phyloP scores from a whole-genome alignment of 2,888 invertebrate species.

The Tineola bisselliella region DNA sequence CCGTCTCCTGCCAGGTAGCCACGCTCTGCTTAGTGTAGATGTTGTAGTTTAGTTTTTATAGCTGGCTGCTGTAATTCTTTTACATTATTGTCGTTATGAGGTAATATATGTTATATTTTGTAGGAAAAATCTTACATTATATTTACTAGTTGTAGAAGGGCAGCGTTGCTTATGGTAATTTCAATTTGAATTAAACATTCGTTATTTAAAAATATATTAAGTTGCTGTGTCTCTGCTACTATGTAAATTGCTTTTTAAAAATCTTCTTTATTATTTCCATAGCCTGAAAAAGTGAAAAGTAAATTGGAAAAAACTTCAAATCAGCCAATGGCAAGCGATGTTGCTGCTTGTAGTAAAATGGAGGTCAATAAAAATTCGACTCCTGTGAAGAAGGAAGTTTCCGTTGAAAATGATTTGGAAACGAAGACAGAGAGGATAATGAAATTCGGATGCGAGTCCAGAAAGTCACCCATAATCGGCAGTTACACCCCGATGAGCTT shows the following conservation, averaged over 20 bases:
- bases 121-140: too few relatives aligned
- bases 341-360: not conserved
- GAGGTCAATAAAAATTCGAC: not conserved
- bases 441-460: constrained; percentile 48
- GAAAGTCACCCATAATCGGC: constrained; percentile 52
- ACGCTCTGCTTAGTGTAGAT: too few relatives aligned
- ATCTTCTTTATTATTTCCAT: constrained; percentile 22
- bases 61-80: too few relatives aligned
- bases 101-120: too few relatives aligned
- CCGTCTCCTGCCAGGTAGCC: too few relatives aligned
- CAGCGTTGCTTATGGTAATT: too few relatives aligned
- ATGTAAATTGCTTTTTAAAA: not conserved
- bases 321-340: constrained; percentile 24
- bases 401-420: not conserved
- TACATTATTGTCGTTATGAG: too few relatives aligned
- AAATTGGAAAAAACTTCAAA: constrained; percentile 31
- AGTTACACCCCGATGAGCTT: constrained; percentile 52
- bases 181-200: too few relatives aligned
- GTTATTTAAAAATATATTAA: too few relatives aligned
- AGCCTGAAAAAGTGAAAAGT: constrained; percentile 43
- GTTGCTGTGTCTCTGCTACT: too few relatives aligned
- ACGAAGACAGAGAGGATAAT: constrained; percentile 24
- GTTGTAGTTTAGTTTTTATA: too few relatives aligned
- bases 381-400: not conserved
- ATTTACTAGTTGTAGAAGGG: too few relatives aligned